These are phyloP conservation scores for Drosophila ambigua DNA, from an alignment of 1,140 invertebrate genomes.

Conservation along the genomic window DNA sequence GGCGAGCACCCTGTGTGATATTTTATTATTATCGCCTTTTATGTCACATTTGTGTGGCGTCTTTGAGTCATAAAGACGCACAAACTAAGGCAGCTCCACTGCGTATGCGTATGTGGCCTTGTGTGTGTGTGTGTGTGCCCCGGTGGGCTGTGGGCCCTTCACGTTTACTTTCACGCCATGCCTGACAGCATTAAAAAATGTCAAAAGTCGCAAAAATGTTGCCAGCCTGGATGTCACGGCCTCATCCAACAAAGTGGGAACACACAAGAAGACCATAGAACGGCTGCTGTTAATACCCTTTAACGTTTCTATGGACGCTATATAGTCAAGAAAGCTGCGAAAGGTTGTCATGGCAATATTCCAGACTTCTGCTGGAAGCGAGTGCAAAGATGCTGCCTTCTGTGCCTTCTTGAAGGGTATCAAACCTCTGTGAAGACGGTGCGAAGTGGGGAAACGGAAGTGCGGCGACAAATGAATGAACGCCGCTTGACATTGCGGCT, in stretches of 20 bases:
- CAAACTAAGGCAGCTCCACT: conserved; percentile 71
- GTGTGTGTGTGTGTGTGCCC: background rate
- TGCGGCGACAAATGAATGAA: conserved; percentile 70
- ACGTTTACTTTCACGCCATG: conserved; percentile 77
- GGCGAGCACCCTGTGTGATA: conserved; percentile 51
- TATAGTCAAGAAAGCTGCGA: no score
- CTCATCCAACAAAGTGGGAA: conserved; percentile 19
- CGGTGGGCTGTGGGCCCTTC: conserved; percentile 45
- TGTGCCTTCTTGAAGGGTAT: no score
- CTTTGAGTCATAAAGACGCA: conserved; percentile 79
- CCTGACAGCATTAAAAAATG: conserved; percentile 79
- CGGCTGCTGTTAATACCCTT: no score
- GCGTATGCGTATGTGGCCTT: conserved; percentile 1
- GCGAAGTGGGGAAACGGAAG: conserved; percentile 35
- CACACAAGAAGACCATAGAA: conserved; percentile 21
- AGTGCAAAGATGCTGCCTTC: background rate
- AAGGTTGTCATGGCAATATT: no score
- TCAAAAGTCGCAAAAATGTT: conserved; percentile 81
- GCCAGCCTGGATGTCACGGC: conserved; percentile 46
- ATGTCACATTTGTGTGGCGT: conserved; percentile 82
- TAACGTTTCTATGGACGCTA: no score
- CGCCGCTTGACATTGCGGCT: conserved; percentile 70
- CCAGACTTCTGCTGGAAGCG: no score
- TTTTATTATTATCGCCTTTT: conserved; percentile 82
- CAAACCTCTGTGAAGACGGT: no score